A percentile compares a stretch with the other conserved stretches of the same genome.
Evolutionary conservation across 2,888 invertebrate species (phyloP).

Genomic region (Drosophila mimica): DNA sequence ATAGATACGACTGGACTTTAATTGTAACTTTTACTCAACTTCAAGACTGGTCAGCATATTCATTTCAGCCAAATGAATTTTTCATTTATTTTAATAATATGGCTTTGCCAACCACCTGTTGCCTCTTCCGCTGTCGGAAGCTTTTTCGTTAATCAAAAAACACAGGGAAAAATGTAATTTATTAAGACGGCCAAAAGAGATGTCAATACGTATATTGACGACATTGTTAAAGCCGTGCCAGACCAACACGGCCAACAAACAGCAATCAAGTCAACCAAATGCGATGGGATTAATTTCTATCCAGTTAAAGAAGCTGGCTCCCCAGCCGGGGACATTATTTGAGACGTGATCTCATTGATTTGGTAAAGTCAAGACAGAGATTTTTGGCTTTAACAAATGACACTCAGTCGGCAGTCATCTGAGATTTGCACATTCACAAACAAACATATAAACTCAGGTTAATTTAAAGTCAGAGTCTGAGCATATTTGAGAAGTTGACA

Average conservation of each 20-base stretch:
- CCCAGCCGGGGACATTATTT: slow-evolving; percentile 9
- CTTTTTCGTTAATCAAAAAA: slow-evolving; percentile 56
- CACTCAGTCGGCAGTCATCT: not conserved
- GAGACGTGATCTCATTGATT: slow-evolving; percentile 48
- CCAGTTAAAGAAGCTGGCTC: slow-evolving; percentile 44
- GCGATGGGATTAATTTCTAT: slow-evolving; percentile 51
- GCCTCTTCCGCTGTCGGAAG: slow-evolving; percentile 30
- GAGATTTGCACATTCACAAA: not conserved
- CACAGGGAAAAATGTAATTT: slow-evolving; percentile 57
- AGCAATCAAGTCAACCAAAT: slow-evolving; percentile 51
- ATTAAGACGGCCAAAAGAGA: slow-evolving; percentile 54
- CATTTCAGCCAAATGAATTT: slow-evolving; percentile 13
- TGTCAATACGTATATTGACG: not conserved
- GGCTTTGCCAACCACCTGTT: slow-evolving; percentile 58
- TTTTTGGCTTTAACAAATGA: slow-evolving; percentile 2
- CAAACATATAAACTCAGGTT: not conserved
- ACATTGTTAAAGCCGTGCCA: slow-evolving; percentile 11
- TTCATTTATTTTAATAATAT: slow-evolving; percentile 2
- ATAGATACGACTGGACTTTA: slow-evolving; percentile 25
- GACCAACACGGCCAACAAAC: slow-evolving; percentile 20
- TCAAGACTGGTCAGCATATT: slow-evolving; percentile 10
- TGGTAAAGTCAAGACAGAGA: not conserved
- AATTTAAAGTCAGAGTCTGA: not conserved
- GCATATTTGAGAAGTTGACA: not conserved
- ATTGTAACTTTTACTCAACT: slow-evolving; percentile 6